phyloP scores from a whole-genome alignment of 2,797 vertebrate genomes.

The Glyptemys insculpta region DNA sequence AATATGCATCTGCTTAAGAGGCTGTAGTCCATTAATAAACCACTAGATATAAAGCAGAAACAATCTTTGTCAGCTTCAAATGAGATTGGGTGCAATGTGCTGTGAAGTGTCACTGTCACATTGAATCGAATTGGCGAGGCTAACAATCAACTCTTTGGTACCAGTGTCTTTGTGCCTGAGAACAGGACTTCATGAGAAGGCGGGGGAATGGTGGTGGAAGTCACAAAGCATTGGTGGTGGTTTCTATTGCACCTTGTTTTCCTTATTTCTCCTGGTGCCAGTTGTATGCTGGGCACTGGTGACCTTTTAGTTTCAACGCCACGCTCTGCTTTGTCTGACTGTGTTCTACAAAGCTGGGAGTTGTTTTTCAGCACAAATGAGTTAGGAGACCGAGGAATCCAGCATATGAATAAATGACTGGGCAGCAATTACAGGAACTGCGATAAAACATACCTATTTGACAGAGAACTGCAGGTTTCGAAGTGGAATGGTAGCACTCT shows the following conservation, averaged over 20 bases:
- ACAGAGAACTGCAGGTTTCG: conserved; percentile 9
- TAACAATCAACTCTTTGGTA: conserved; percentile 47
- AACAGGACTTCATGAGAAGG: neutral
- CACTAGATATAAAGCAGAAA: conserved; percentile 86
- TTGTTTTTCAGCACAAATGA: neutral
- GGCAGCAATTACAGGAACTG: conserved; percentile 1
- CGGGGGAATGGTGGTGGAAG: neutral
- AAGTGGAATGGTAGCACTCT: neutral
- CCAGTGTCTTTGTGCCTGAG: neutral
- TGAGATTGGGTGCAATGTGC: conserved; percentile 83
- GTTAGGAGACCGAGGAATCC: rapidly evolving
- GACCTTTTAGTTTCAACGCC: neutral
- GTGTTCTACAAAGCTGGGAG: neutral
- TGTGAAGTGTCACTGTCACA: conserved; percentile 88
- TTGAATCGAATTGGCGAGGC: conserved; percentile 78
- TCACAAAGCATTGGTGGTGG: rapidly evolving
- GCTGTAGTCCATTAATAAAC: conserved; percentile 88
- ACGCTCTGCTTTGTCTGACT: neutral
- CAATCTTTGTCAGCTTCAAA: conserved; percentile 85
- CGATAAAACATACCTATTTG: neutral
- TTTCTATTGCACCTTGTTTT: neutral
- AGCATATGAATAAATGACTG: neutral
- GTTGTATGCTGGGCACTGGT: neutral
- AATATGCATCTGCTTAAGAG: conserved; percentile 89
- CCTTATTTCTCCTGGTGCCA: neutral